Evolutionary conservation across 2,113 vertebrate species (phyloP).

Genomic region (Otis tarda): DNA sequence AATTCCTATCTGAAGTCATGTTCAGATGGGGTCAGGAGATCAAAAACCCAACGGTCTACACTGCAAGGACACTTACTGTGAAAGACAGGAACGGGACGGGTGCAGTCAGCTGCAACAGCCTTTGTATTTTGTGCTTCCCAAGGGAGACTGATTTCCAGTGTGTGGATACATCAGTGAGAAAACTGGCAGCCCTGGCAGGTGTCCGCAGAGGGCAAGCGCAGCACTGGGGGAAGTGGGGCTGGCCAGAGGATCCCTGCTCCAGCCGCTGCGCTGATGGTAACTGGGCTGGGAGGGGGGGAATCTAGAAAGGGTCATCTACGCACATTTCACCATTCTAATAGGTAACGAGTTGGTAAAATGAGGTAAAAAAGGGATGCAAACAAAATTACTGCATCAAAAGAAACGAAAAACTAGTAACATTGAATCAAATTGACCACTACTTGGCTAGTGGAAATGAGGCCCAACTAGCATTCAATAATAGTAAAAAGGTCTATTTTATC

Average conservation of each 20-base stretch:
- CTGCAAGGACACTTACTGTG: background rate
- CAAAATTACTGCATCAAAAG: background rate
- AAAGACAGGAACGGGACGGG: background rate
- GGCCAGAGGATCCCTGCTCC: background rate
- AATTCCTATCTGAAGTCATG: background rate
- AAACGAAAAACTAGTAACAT: background rate
- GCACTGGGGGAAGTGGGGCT: rapidly evolving
- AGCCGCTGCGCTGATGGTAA: rapidly evolving
- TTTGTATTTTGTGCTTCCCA: background rate
- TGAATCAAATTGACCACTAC: background rate
- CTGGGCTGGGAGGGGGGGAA: background rate
- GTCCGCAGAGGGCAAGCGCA: rapidly evolving
- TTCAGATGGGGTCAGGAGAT: background rate
- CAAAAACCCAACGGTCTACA: background rate
- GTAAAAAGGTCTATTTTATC: background rate
- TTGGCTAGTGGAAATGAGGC: background rate
- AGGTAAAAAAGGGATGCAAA: background rate
- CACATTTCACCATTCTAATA: background rate
- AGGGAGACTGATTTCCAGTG: background rate
- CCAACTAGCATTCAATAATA: background rate
- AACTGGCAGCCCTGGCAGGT: background rate
- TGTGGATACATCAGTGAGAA: background rate
- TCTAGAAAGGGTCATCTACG: background rate
- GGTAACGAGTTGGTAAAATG: rapidly evolving
- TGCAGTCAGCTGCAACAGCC: background rate